phyloP scores from a whole-genome alignment of 2,797 vertebrate genomes.

The Enteromius thamalakanensis region DNA sequence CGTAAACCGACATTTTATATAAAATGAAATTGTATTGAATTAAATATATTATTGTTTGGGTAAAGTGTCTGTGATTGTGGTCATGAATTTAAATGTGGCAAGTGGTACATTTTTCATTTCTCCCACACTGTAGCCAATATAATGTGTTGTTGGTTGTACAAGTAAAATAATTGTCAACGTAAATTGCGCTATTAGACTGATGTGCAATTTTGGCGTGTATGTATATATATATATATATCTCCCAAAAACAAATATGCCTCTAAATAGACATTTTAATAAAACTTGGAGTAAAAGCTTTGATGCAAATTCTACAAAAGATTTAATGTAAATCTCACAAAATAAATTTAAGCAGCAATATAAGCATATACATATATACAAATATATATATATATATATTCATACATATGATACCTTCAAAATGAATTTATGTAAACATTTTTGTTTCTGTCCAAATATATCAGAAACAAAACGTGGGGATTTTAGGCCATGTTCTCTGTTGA shows the following conservation, averaged over 20 bases:
- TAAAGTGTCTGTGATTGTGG: neutral
- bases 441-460: neutral
- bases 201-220: neutral
- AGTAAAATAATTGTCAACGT: neutral
- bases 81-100: neutral
- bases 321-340: too few species aligned
- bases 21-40: neutral
- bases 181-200: neutral
- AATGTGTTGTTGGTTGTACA: too few species aligned
- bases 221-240: too few species aligned
- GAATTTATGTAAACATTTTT: neutral
- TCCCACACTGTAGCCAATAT: neutral
- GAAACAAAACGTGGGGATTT: neutral
- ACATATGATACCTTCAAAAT: neutral
- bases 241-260: neutral
- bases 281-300: neutral
- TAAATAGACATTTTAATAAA: neutral
- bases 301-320: neutral
- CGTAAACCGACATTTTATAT: neutral
- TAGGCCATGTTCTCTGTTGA: slow-evolving; percentile 27
- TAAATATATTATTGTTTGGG: neutral
- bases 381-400: neutral
- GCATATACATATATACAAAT: neutral
- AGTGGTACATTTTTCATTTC: too few species aligned
- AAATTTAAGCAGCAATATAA: neutral